Evolutionary conservation across 2,888 invertebrate genomes (phyloP).

Genomic region (Schrankia costaestrigalis): DNA sequence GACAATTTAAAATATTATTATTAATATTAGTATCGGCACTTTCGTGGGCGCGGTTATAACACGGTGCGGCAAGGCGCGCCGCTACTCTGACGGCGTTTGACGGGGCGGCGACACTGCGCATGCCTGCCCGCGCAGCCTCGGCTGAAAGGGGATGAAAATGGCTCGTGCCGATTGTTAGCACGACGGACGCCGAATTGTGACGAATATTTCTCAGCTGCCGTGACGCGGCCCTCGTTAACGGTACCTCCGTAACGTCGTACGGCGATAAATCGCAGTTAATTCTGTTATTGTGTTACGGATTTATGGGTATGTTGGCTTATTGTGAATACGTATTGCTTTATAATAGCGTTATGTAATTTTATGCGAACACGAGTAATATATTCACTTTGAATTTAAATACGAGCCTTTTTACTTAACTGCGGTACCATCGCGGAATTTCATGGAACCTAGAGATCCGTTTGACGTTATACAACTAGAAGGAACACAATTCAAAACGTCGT

Average conservation of each 20-base stretch:
- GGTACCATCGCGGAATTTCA: too few relatives aligned
- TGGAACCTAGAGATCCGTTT: constrained; percentile 9
- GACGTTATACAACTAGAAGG: too few relatives aligned
- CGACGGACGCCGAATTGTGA: constrained; percentile 48
- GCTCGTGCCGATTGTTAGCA: constrained; percentile 49
- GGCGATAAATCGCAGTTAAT: constrained; percentile 70
- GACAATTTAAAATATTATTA: constrained; percentile 28
- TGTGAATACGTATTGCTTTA: constrained; percentile 41
- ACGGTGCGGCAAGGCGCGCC: constrained; percentile 60
- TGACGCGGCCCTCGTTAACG: constrained; percentile 63
- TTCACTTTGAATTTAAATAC: constrained; percentile 14
- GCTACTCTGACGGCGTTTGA: constrained; percentile 63
- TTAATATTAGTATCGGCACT: constrained; percentile 32
- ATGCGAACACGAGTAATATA: constrained; percentile 19
- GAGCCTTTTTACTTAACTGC: too few relatives aligned
- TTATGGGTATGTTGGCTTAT: constrained; percentile 52
- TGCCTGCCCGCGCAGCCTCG: constrained; percentile 67
- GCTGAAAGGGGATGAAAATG: constrained; percentile 51
- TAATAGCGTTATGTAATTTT: constrained; percentile 31
- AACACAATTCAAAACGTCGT: too few relatives aligned
- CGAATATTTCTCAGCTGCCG: constrained; percentile 56
- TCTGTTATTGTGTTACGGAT: constrained; percentile 65
- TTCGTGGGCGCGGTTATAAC: constrained; percentile 51
- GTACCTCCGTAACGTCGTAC: constrained; percentile 54
- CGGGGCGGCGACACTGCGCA: constrained; percentile 59